Evolutionary conservation across 2,113 vertebrate genomes (phyloP).

Genomic region (Camelus bactrianus): DNA sequence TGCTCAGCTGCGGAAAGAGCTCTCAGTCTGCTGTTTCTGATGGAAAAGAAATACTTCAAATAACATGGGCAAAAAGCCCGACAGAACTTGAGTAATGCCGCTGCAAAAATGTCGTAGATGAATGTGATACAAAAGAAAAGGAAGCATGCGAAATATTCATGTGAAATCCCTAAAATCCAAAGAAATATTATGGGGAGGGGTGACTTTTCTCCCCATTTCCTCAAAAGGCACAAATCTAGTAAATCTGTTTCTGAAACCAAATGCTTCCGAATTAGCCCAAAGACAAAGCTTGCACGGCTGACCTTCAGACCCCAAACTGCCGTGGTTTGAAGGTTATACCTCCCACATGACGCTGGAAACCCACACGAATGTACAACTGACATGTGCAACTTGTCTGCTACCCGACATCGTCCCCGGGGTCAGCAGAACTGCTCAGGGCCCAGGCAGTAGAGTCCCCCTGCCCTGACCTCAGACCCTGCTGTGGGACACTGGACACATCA

Average conservation of each 20-base stretch:
- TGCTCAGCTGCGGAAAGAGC: accelerated
- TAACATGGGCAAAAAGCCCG: not conserved
- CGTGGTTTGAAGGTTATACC: not conserved
- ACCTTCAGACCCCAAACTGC: not conserved
- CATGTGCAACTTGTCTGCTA: accelerated
- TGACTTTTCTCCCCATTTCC: not conserved
- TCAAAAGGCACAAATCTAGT: not conserved
- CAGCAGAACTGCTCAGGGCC: not conserved
- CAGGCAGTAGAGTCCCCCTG: not conserved
- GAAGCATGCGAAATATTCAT: not conserved
- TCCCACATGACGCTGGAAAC: not conserved
- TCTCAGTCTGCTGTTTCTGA: not conserved
- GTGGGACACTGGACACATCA: not conserved
- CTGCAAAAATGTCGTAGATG: not conserved
- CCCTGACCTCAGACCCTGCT: not conserved
- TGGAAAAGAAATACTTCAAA: not conserved
- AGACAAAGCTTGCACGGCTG: accelerated
- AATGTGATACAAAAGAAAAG: not conserved
- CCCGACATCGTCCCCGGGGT: not conserved
- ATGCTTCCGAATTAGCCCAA: not conserved
- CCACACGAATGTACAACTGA: not conserved
- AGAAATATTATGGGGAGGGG: not conserved
- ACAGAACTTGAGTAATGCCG: accelerated
- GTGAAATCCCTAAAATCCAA: not conserved
- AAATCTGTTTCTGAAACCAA: not conserved